Conservation (phyloP, 1,140 invertebrate species). For the Aphelenchoides fujianensis region DNA sequence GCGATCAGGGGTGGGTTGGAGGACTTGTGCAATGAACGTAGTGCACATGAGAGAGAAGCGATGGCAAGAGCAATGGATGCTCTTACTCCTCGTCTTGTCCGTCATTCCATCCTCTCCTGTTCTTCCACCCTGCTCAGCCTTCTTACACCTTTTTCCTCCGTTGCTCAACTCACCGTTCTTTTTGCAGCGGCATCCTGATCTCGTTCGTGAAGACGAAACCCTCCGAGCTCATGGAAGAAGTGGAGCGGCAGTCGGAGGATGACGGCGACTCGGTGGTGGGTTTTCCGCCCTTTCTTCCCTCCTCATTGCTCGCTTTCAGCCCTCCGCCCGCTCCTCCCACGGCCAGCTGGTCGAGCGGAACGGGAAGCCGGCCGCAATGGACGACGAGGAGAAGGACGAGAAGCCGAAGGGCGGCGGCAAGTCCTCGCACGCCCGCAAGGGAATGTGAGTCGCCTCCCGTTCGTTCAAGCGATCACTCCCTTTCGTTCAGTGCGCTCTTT, state of each 20-base stretch:
- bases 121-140: no score
- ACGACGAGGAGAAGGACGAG: neutral
- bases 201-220: constrained; percentile 21
- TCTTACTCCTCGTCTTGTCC: no score
- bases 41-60: no score
- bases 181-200: constrained; percentile 13
- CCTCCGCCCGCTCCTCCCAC: neutral
- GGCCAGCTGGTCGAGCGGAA: neutral
- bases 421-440: no score
- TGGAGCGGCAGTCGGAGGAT: neutral
- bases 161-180: no score
- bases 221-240: constrained; percentile 1
- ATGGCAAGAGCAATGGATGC: no score
- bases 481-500: neutral
- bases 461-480: neutral
- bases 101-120: no score
- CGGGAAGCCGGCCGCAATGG: no score
- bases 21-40: neutral
- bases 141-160: no score
- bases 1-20: neutral
- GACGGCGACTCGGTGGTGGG: neutral
- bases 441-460: neutral
- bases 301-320: neutral
- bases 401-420: neutral
- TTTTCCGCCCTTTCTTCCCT: no score